phyloP scores from a whole-genome alignment of 1,140 invertebrate genomes.

The Adoxophyes honmai region DNA sequence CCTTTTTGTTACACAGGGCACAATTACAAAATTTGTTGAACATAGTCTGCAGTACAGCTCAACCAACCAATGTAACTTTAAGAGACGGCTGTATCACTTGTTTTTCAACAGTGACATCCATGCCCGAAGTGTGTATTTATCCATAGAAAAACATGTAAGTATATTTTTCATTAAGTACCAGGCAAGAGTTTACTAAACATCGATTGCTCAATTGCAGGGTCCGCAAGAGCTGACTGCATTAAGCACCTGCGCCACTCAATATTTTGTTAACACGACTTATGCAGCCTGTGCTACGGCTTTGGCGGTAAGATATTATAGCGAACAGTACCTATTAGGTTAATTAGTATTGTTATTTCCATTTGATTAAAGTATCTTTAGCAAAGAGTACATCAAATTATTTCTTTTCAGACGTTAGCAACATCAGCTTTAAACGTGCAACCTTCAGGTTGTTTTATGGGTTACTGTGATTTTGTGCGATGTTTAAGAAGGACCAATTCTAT shows the following conservation, averaged over 20 bases:
- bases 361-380: too few species aligned
- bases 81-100: conserved; percentile 75
- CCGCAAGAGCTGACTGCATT: conserved; percentile 66
- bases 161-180: neutral
- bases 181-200: too few species aligned
- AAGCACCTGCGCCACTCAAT: conserved; percentile 68
- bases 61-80: conserved; percentile 70
- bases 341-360: too few species aligned
- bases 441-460: conserved; percentile 73
- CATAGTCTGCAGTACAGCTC: conserved; percentile 76
- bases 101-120: conserved; percentile 69
- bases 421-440: conserved; percentile 67
- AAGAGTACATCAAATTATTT: too few species aligned
- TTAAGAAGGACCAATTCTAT: conserved; percentile 75
- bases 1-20: conserved; percentile 34
- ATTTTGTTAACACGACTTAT: conserved; percentile 71
- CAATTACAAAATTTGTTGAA: conserved; percentile 73
- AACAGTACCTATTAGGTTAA: neutral
- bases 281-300: conserved; percentile 64
- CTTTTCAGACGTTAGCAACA: conserved; percentile 54
- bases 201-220: conserved; percentile 55
- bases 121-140: conserved; percentile 55
- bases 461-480: conserved; percentile 78
- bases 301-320: conserved; percentile 43
- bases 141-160: neutral